Conservation (phyloP, 2,888 invertebrate species). For the Frankliniella fusca region DNA sequence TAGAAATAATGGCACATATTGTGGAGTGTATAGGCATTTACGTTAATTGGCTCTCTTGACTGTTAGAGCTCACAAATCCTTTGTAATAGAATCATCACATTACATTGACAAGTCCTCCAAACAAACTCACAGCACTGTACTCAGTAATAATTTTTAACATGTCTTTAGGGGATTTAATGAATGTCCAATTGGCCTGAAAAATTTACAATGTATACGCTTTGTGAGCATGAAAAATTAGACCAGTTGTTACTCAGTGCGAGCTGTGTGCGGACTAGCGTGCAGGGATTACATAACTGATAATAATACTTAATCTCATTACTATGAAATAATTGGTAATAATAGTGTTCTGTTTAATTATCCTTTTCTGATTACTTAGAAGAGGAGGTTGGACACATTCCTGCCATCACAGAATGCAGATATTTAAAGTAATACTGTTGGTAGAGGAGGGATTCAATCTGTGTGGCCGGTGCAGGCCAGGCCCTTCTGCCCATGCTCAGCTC, state of each 20-base stretch:
- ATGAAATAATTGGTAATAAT: no score
- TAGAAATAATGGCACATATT: constrained; percentile 24
- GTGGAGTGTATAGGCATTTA: constrained; percentile 7
- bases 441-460: background rate
- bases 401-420: no score
- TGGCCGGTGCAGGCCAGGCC: background rate
- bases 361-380: no score
- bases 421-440: constrained; percentile 11
- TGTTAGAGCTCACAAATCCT: constrained; percentile 1
- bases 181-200: no score
- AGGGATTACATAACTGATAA: background rate
- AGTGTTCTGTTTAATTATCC: no score
- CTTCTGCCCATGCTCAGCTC: background rate
- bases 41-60: background rate
- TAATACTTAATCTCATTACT: background rate
- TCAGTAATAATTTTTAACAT: background rate
- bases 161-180: no score
- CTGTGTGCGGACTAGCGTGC: constrained; percentile 4
- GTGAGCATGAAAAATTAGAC: background rate
- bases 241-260: background rate
- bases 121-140: background rate
- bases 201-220: background rate
- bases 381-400: no score
- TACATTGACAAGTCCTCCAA: background rate
- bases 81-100: background rate